phyloP scores from a whole-genome alignment of 2,113 vertebrate genomes.

The Heteronetta atricapilla region DNA sequence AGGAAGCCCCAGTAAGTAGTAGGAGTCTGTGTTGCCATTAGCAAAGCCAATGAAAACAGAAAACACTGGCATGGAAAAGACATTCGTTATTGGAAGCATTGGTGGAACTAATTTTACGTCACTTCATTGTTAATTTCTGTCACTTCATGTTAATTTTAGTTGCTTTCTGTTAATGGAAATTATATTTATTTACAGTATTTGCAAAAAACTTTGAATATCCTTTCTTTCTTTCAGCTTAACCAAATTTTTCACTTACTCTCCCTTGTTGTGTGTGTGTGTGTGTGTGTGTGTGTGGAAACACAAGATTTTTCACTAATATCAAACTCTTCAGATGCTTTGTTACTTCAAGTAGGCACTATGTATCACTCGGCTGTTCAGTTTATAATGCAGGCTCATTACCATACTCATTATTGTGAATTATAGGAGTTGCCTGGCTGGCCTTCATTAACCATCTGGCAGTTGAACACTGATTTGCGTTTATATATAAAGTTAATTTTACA shows the following conservation, averaged over 20 bases:
- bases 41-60: not conserved
- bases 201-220: not conserved
- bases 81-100: not conserved
- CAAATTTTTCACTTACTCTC: conserved; percentile 27
- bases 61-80: not conserved
- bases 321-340: conserved; percentile 66
- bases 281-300: not conserved
- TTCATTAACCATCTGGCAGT: conserved; percentile 83
- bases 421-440: conserved; percentile 75
- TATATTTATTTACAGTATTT: not conserved
- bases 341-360: conserved; percentile 72
- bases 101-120: not conserved
- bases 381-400: conserved; percentile 76
- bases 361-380: conserved; percentile 69
- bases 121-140: conserved; percentile 22
- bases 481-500: conserved; percentile 73
- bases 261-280: not conserved
- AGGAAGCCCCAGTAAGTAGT: not conserved
- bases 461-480: conserved; percentile 78
- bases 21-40: not conserved
- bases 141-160: conserved; percentile 27
- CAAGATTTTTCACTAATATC: conserved; percentile 45
- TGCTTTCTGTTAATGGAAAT: conserved; percentile 12
- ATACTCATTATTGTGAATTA: conserved; percentile 81
- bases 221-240: conserved; percentile 51